These are phyloP conservation scores for Trididemnum miniatum DNA, from an alignment of 23 tunicate genomes.

Conservation along the genomic window DNA sequence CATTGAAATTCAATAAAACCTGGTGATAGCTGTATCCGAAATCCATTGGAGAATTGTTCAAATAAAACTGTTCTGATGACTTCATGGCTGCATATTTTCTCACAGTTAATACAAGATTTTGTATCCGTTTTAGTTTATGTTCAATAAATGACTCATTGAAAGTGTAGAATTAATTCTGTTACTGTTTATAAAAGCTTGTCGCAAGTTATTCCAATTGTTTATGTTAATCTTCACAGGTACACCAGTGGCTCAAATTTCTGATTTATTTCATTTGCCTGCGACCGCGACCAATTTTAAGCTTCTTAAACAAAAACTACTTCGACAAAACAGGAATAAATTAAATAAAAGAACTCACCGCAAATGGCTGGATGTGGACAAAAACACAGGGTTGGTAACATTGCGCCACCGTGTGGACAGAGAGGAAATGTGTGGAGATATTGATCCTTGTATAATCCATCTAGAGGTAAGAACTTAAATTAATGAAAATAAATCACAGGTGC, in stretches of 20 bases:
- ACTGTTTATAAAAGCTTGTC: too few species aligned
- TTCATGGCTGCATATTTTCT: too few species aligned
- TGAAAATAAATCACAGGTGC: too few species aligned
- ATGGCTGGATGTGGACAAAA: conserved; percentile 37
- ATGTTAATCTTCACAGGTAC: conserved; percentile 36
- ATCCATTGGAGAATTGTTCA: too few species aligned
- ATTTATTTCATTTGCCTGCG: conserved; percentile 2
- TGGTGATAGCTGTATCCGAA: too few species aligned
- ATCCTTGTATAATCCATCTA: conserved; percentile 38
- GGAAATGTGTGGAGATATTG: conserved; percentile 37
- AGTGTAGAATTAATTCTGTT: too few species aligned
- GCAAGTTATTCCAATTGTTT: too few species aligned
- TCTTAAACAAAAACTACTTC: conserved; percentile 11
- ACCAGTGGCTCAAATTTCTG: conserved; percentile 8
- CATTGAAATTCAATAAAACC: too few species aligned
- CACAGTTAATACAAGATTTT: too few species aligned
- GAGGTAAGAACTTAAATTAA: conserved; percentile 51
- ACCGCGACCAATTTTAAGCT: conserved; percentile 19
- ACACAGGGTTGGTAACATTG: conserved; percentile 40
- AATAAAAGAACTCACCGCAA: conserved; percentile 3
- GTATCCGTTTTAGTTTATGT: too few species aligned
- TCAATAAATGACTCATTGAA: too few species aligned
- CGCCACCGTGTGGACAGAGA: conserved; percentile 57
- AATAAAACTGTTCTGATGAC: too few species aligned
- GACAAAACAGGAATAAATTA: not conserved